Conservation (phyloP, 92 coral and sea anemone species). For the Parazoanthus darwini region DNA sequence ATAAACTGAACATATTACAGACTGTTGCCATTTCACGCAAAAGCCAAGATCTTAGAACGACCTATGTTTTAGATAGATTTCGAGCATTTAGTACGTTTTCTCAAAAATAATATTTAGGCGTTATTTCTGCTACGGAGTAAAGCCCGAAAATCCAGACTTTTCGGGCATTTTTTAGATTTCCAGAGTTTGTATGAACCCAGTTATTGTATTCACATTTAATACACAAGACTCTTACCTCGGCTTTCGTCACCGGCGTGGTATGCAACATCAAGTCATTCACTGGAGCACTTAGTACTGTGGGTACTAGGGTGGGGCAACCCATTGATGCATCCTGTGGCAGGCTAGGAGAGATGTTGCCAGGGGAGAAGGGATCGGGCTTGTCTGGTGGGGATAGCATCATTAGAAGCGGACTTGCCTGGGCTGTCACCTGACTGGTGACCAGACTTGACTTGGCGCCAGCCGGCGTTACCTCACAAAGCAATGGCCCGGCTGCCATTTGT, state of each 20-base stretch:
- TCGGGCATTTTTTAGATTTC: no score
- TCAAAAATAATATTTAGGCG: no score
- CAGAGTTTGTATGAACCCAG: no score
- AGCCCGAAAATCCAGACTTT: no score
- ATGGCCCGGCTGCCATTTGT: neutral
- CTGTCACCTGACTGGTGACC: neutral
- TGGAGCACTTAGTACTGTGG: slow-evolving; percentile 25
- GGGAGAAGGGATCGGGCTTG: slow-evolving; percentile 58
- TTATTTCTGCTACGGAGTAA: no score
- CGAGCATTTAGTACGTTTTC: no score
- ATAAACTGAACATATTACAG: no score
- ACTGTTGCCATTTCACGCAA: no score
- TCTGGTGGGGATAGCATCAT: slow-evolving; percentile 33
- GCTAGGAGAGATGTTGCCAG: slow-evolving; percentile 53
- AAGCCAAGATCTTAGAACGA: no score
- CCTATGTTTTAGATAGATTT: no score
- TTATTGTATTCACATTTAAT: neutral
- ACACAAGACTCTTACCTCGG: slow-evolving; percentile 6
- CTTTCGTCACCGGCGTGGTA: slow-evolving; percentile 30
- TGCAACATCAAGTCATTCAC: slow-evolving; percentile 31
- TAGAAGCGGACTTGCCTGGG: slow-evolving; percentile 26
- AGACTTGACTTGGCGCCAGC: neutral
- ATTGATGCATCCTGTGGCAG: slow-evolving; percentile 48
- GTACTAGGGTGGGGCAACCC: slow-evolving; percentile 36
- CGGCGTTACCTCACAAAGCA: slow-evolving; percentile 30